A percentile compares a stretch with the other conserved stretches of the same genome.
Evolutionary conservation across 2,888 invertebrate species (phyloP).

Genomic region (Teinopalpus imperialis): DNA sequence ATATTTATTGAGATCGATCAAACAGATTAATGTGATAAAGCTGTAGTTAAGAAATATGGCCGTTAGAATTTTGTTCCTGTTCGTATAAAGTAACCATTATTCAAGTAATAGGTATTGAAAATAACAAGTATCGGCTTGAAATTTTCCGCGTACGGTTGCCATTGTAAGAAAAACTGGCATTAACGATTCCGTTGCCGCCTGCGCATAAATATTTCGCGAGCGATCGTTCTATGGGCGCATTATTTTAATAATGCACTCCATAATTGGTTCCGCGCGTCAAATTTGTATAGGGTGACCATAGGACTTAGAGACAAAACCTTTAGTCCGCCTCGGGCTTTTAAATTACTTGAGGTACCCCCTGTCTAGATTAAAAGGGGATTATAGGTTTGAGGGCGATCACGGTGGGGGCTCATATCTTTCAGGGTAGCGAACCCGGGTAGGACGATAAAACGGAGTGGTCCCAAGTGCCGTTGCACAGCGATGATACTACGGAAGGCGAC

Average conservation of each 20-base stretch:
- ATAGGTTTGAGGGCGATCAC: too few relatives aligned
- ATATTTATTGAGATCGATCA: too few relatives aligned
- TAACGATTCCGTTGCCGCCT: slow-evolving; percentile 55
- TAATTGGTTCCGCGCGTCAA: slow-evolving; percentile 65
- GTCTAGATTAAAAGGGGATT: too few relatives aligned
- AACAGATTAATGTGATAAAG: too few relatives aligned
- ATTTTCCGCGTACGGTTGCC: slow-evolving; percentile 33
- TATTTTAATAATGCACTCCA: slow-evolving; percentile 65
- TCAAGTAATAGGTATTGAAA: slow-evolving; percentile 11
- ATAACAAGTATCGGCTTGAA: slow-evolving; percentile 18
- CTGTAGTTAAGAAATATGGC: slow-evolving; percentile 3
- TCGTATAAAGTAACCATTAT: slow-evolving; percentile 8
- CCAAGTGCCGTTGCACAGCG: too few relatives aligned
- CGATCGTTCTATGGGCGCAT: slow-evolving; percentile 53
- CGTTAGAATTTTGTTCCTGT: slow-evolving; percentile 19
- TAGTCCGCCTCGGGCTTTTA: too few relatives aligned
- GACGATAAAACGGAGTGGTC: too few relatives aligned
- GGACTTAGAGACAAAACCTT: slow-evolving; percentile 6
- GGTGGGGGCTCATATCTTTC: too few relatives aligned
- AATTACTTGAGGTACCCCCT: too few relatives aligned
- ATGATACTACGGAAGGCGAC: too few relatives aligned
- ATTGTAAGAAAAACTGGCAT: slow-evolving; percentile 49
- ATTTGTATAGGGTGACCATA: slow-evolving; percentile 52
- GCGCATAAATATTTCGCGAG: slow-evolving; percentile 63
- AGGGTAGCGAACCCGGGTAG: too few relatives aligned